Conservation (phyloP, 2,113 vertebrate species). For the Rhabdomys dilectus region DNA sequence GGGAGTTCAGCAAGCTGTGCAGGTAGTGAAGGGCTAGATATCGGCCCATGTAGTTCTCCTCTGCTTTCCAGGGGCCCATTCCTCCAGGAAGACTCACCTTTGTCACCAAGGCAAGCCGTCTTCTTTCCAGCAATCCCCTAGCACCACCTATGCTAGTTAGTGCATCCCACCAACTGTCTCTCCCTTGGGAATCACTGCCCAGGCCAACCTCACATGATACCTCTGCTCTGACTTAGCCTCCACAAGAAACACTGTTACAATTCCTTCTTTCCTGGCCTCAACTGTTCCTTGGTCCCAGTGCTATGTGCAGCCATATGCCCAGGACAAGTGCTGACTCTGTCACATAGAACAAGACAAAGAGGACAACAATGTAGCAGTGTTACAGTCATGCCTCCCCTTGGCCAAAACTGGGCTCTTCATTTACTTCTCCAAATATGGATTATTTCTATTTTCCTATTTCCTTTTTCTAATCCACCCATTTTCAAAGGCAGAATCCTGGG, state of each 20-base stretch:
- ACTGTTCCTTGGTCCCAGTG: too few species aligned
- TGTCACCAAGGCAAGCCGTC: too few species aligned
- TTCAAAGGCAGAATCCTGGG: background rate
- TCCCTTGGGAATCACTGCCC: background rate
- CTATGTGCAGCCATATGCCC: background rate
- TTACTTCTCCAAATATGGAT: background rate
- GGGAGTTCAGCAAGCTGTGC: background rate
- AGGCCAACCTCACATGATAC: background rate
- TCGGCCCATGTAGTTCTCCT: too few species aligned
- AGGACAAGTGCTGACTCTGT: background rate
- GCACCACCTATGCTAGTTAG: background rate
- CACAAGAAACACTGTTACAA: background rate
- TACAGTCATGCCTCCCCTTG: background rate
- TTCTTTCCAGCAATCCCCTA: background rate
- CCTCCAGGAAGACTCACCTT: background rate
- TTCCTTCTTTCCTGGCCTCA: background rate
- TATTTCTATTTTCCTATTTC: background rate
- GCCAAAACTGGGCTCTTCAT: background rate
- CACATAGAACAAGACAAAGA: background rate
- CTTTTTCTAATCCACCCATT: background rate
- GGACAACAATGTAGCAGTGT: background rate
- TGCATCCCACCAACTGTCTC: background rate
- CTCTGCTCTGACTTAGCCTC: background rate
- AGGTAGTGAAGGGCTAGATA: fast-evolving
- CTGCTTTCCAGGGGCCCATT: background rate